These are phyloP conservation scores for Drosophila teissieri DNA, from an alignment of 1,140 invertebrate species.

Conservation along the genomic window DNA sequence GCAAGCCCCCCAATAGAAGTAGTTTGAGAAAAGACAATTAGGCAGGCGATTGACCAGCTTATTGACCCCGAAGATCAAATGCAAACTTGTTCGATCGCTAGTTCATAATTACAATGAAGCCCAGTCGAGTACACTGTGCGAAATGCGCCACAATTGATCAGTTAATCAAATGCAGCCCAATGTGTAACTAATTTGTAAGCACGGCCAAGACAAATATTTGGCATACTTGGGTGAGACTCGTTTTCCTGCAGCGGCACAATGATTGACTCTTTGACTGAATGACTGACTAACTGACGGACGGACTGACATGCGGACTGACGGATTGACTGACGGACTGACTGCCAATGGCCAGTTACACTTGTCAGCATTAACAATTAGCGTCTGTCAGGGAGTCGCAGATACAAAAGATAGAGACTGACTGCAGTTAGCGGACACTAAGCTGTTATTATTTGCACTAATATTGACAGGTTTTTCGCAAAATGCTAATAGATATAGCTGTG, in stretches of 20 bases:
- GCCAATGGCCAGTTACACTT: constrained; percentile 62
- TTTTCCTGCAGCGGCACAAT: constrained; percentile 58
- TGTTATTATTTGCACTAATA: constrained; percentile 84
- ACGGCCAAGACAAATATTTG: constrained; percentile 70
- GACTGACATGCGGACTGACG: constrained; percentile 27
- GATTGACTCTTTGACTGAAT: constrained; percentile 21
- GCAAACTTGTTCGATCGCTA: constrained; percentile 73
- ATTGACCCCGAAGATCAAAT: constrained; percentile 76
- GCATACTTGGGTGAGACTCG: constrained; percentile 70
- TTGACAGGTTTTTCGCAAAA: constrained; percentile 81
- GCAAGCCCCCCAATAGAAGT: not conserved
- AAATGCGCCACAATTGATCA: constrained; percentile 27
- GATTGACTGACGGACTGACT: constrained; percentile 11
- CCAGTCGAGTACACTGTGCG: constrained; percentile 16
- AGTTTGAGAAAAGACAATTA: constrained; percentile 49
- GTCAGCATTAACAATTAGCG: constrained; percentile 81
- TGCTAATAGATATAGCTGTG: constrained; percentile 58
- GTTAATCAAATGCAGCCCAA: constrained; percentile 62
- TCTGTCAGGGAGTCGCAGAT: constrained; percentile 51
- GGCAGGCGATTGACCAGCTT: constrained; percentile 43
- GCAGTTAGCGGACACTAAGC: constrained; percentile 66
- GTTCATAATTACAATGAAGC: constrained; percentile 62
- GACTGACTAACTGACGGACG: constrained; percentile 26
- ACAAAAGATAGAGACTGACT: constrained; percentile 34
- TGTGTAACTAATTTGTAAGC: constrained; percentile 67